Evolutionary conservation across 1,140 invertebrate species (phyloP), one percentile per base, ranked within the genome.

Genomic region (Dendrolimus punctatus): DNA sequence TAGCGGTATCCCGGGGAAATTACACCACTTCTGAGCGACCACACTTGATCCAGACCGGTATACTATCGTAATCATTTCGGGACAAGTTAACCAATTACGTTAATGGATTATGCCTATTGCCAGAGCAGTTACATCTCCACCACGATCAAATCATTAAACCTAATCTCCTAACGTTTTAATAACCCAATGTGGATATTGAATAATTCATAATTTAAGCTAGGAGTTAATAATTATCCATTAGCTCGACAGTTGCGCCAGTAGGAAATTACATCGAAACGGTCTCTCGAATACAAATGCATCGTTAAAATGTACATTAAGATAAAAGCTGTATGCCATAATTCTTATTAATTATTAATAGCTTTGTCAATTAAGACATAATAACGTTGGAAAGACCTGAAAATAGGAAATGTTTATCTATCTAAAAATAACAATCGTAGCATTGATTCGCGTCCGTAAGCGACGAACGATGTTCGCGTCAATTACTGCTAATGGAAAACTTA

Each of bases 401-500:
- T 84, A 79, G 80, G 70, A 80, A 83, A 82, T 82, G 76, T 81
- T 85, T 78, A 77, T 84, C 74, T 80, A 80, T 84, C 76, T 73
- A 76, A 84, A 83, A 85, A 83, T 83, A 80, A 79, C 80, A 78
- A 75, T 85, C 68, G 73, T 71, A 66, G 66, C 68, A 60, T 51
- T 73, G 72, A 72, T 75, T 62, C 72, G 76, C 72, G 62, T 63
- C 73, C 68, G 77, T 83, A 86, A 86, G 83, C 80, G 83, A 80
- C 70, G 76, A 86, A 86, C 81, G 80, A 76, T 86, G 83, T 86
- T 81, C 80, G 71, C 76, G 80, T 86, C 83, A 86, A 86, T 86
- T 86, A 86, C 63, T 60, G 78, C 76, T 86, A 85, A 86, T 86
- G 83, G 83, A 85, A 82, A 85, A 86, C 80, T 86, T 86, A 84